phyloP scores from a whole-genome alignment of 2,113 vertebrate species.

The Sisor rabdophorus region DNA sequence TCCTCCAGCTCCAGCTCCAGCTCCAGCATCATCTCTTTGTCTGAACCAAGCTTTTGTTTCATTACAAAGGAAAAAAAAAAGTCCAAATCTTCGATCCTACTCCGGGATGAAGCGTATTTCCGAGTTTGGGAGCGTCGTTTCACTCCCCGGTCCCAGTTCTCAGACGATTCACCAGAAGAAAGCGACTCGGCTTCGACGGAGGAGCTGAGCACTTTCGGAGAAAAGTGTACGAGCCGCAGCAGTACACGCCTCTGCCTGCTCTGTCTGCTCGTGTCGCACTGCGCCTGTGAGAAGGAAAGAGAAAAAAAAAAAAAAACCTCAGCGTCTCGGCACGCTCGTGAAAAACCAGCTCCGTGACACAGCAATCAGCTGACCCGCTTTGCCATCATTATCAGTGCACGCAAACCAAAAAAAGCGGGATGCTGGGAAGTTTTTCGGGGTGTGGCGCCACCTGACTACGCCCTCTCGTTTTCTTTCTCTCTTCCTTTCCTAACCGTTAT shows the following conservation, averaged over 20 bases:
- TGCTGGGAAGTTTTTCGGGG: slow-evolving; percentile 61
- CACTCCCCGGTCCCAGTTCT: background rate
- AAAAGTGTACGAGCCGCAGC: slow-evolving; percentile 47
- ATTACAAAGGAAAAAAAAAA: background rate
- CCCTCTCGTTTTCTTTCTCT: slow-evolving; percentile 48
- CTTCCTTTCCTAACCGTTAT: background rate
- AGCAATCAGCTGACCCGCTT: slow-evolving; percentile 83
- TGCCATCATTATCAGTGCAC: slow-evolving; percentile 73
- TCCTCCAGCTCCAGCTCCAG: background rate
- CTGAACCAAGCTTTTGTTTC: background rate
- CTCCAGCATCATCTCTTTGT: slow-evolving; percentile 2
- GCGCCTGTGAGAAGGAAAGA: slow-evolving; percentile 55
- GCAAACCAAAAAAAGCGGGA: slow-evolving; percentile 52
- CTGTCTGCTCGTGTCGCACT: slow-evolving; percentile 60
- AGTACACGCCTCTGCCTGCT: slow-evolving; percentile 59
- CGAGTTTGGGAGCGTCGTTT: slow-evolving; percentile 28
- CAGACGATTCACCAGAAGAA: slow-evolving; percentile 12
- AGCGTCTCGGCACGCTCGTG: slow-evolving; percentile 58
- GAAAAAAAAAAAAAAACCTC: slow-evolving; percentile 41
- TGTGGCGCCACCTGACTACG: slow-evolving; percentile 65
- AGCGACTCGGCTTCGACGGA: slow-evolving; percentile 13
- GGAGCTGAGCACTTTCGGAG: slow-evolving; percentile 16
- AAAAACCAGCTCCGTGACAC: slow-evolving; percentile 77
- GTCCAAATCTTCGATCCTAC: slow-evolving; percentile 8
- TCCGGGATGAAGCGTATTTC: slow-evolving; percentile 37